Base-by-base conservation (phyloP, 2,113 vertebrate genomes). In the Coturnix japonica region DNA sequence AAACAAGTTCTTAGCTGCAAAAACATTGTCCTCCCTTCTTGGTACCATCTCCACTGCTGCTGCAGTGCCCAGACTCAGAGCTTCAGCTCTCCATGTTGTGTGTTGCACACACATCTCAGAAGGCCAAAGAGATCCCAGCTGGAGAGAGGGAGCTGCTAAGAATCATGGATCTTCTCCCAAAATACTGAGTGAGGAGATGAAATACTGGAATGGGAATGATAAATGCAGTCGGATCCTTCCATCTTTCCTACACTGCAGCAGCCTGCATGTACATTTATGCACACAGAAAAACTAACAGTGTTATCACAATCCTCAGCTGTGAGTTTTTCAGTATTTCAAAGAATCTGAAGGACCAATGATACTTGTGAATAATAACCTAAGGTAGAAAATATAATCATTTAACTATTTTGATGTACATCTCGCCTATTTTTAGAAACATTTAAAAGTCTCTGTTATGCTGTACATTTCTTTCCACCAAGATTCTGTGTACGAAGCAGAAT, bases 51-150 rank as follows among this genome's bases (percentile, higher is more conserved):
- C 51, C 13, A 35, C 26, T 67, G 37, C 37, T 11, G 33, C 31
- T 57, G 65, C 73, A 47, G 64, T 28, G 41, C 39, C 60, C 37
- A 54, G 54, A 25, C 28, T 44, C 39, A 13, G 43, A 70, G 30
- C n/a, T 3, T 1, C 60, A 17, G 41, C 67, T 56, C 47, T 21
- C 53, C 44, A 37, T 39, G 39, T 26, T 30, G 15, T 10, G 20
- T 18, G 12, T 2, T 44, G 69, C 0, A 28, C 12, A 6, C 0
- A 0, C 8, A 25, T 23, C 39, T 41, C 37, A 64, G n/a, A 60
- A 44, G 37, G 69, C 70, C 16, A 31, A 53, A 60, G 0, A 9
- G 15, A 28, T 31, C 33, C 30, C 47, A 69, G 53, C n/a, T 35
- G 0, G 4, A 73, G 35, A 91, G 15, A 14, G 25, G 39, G 21